A percentile compares a stretch with the other conserved stretches of the same genome.
phyloP scores from a whole-genome alignment of 2,888 invertebrate genomes.

The Lasius platythorax region DNA sequence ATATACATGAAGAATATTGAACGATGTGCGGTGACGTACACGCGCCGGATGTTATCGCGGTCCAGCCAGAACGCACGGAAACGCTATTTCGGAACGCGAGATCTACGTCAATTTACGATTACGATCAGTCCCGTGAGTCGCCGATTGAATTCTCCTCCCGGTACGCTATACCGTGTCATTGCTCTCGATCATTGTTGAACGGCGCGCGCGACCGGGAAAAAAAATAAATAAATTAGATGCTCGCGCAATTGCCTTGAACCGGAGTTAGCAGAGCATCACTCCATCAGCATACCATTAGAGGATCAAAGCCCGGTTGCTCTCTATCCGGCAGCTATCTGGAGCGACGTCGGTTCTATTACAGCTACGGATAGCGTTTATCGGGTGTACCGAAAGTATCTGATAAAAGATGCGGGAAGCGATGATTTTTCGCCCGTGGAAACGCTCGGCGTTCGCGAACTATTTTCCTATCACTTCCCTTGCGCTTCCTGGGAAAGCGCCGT shows the following conservation, averaged over 20 bases:
- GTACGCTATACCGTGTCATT: slow-evolving; percentile 58
- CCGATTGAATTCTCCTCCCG: background rate
- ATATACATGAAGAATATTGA: slow-evolving; percentile 7
- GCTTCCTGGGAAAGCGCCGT: slow-evolving; percentile 31
- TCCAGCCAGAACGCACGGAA: background rate
- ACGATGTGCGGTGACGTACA: slow-evolving; percentile 1
- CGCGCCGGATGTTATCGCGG: background rate
- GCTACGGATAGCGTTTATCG: slow-evolving; percentile 68
- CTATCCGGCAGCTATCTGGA: slow-evolving; percentile 62
- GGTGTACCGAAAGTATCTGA: slow-evolving; percentile 72
- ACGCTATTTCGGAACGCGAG: background rate
- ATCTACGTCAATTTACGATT: slow-evolving; percentile 7
- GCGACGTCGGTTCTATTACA: slow-evolving; percentile 68
- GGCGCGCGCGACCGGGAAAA: slow-evolving; percentile 23
- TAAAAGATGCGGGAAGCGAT: slow-evolving; percentile 53
- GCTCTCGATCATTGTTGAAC: slow-evolving; percentile 42
- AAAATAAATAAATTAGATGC: slow-evolving; percentile 66
- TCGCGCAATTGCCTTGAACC: slow-evolving; percentile 63
- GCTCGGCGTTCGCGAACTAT: slow-evolving; percentile 45
- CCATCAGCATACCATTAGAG: slow-evolving; percentile 79
- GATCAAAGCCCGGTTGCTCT: slow-evolving; percentile 70
- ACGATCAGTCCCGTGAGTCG: background rate
- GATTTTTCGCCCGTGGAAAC: slow-evolving; percentile 49
- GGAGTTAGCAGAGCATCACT: slow-evolving; percentile 79
- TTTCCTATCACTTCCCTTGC: slow-evolving; percentile 30